phyloP scores from a whole-genome alignment of 2,113 vertebrate genomes.

The Saccopteryx leptura region DNA sequence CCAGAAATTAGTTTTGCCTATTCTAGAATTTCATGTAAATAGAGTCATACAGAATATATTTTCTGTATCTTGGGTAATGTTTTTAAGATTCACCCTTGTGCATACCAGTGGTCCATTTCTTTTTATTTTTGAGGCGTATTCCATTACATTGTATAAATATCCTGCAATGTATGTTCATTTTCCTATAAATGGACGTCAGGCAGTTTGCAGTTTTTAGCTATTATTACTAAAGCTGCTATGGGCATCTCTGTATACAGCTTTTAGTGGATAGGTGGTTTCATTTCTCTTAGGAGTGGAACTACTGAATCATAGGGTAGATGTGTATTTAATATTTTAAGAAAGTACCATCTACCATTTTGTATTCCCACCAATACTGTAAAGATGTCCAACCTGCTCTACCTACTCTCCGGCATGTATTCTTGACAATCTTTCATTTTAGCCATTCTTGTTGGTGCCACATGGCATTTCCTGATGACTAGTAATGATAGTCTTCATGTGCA shows the following conservation, averaged over 20 bases:
- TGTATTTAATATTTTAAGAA: conserved; percentile 12
- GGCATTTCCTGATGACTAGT: not conserved
- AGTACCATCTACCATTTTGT: not conserved
- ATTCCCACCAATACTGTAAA: not conserved
- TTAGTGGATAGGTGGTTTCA: not conserved
- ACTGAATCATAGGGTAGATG: not conserved
- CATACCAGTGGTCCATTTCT: not conserved
- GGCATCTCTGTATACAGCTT: not conserved
- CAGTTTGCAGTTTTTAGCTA: not conserved
- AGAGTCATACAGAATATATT: not conserved
- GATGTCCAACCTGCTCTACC: not conserved
- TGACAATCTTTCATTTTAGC: not conserved
- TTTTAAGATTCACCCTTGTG: not conserved
- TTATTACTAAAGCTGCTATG: not conserved
- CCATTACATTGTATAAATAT: not conserved
- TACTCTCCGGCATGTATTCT: not conserved
- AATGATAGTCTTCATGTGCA: not conserved
- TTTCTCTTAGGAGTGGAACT: conserved; percentile 35
- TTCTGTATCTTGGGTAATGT: not conserved
- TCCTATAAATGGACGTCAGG: not conserved
- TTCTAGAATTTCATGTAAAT: conserved; percentile 5
- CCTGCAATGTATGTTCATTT: not conserved
- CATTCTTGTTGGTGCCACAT: not conserved
- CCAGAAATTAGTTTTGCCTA: conserved; percentile 14
- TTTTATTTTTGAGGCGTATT: conserved; percentile 21